Conservation (phyloP, 2,888 invertebrate genomes). For the Bimastos eiseni region DNA sequence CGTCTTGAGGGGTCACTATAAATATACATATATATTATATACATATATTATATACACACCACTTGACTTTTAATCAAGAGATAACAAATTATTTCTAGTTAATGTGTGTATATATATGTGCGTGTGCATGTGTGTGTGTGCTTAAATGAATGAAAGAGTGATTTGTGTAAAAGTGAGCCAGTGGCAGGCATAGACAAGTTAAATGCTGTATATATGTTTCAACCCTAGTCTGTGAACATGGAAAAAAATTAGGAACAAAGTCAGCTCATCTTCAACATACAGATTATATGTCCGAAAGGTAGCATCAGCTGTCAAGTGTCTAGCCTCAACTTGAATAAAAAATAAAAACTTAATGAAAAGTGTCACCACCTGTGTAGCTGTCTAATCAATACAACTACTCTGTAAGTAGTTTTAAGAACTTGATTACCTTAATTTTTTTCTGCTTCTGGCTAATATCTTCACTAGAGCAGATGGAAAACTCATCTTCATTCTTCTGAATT, state of each 20-base stretch:
- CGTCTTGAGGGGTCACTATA: no score
- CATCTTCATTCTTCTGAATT: conserved; percentile 67
- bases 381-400: no score
- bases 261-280: background rate
- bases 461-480: conserved; percentile 53
- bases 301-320: background rate
- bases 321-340: background rate
- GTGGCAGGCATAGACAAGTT: no score
- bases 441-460: conserved; percentile 44
- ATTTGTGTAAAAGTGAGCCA: no score
- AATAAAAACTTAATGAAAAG: background rate
- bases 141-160: no score
- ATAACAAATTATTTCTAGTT: no score
- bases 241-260: background rate
- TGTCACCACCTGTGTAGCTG: background rate
- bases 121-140: no score
- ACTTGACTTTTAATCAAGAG: no score
- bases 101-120: no score
- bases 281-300: background rate
- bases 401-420: background rate
- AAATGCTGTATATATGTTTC: background rate
- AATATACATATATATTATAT: no score
- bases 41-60: no score
- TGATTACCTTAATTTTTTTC: conserved; percentile 1
- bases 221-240: background rate